Evolutionary conservation across 2,797 vertebrate genomes (phyloP), one percentile per base, ranked within the genome.

Genomic region (Mycteria americana): DNA sequence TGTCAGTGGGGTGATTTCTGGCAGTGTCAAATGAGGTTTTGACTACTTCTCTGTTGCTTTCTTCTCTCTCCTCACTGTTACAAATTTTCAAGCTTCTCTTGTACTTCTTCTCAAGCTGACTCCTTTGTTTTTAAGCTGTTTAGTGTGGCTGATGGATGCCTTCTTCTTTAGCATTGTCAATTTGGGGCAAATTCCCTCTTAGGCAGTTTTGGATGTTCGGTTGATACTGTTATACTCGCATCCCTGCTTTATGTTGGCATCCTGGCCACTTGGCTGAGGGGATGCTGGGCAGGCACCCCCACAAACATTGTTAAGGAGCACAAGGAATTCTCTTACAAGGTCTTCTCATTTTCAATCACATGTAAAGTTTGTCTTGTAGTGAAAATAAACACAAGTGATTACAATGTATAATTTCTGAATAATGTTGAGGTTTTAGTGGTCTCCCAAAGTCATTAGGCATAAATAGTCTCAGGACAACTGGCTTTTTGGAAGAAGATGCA

Each of bases 211-310:
- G 43, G 16, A 18, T 21, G 8, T 53, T 87, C 19, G 8, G 1
- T 30, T 54, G 57, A 43, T 23, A 10, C 11, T 27, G 15, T 72
- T 39, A 41, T 7, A 27, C 7, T 81, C 6, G 39, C 5, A 28
- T 39, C 27, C 45, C 11, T 60, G 12, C 15, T n/a, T 65, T 39
- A 27, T 23, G 16, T 14, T 63, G 45, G 5, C 11, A 19, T 43
- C 39, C 62, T 46, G 35, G 10, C 9, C 4, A 13, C 8, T 41
- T 82, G 64, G 60, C 7, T 0, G 0, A 63, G 6, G 5, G n/a
- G 2, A 51, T 7, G 9, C 12, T 74, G 43, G 51, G 39, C 13
- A 81, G 28, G 3, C 30, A 50, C 6, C 2, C 4, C 12, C 30
- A 59, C 10, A 73, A 80, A 37, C 4, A 46, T 6, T 30, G 8